Base-by-base conservation (phyloP, 2,113 vertebrate genomes). In the Oxyruncus cristatus region DNA sequence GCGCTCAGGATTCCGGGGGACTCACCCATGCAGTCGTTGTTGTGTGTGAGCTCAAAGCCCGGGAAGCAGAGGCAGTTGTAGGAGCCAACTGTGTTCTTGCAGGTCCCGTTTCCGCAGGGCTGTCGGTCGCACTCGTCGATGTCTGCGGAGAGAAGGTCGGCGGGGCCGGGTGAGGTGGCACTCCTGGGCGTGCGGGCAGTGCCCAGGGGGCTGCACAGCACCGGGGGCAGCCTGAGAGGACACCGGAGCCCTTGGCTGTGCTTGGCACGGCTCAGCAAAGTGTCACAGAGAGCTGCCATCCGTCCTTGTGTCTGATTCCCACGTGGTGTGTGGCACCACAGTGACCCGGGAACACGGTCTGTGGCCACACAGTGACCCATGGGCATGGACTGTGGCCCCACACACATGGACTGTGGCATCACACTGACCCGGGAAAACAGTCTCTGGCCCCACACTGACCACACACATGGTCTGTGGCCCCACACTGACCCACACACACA, bases 21-120 rank as follows among this genome's bases (percentile, higher is more conserved):
- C 98, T 89, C 97, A 99, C 99, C 99, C 98, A 99, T 98, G 97
- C 99, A 99, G 97, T 98, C 98, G 5, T 99, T 99, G 75, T 98
- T 98, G 98, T 98, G 99, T 0, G 99, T 98, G 12, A 99, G 98
- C 95, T 98, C 98, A 14, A 99, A 99, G 73, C 99, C 99, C 0
- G 98, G 98, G 97, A 99, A 99, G 97, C 99, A 99, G 62, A 99
- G 98, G 92, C 99, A 99, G 98, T 98, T 98, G 97, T 99, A 99
- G 97, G 99, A 99, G 85, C 99, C 99, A 19, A 99, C 98, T 0
- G 98, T 99, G 97, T 99, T 99, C 97, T 99, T 99, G 93, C 99
- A 99, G 55, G 99, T 99, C 3, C 99, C 99, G 1, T 99, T 99
- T 7, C 99, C 98, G 21, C 99, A 99, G 0, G 98, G 99, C 96